These are phyloP conservation scores for Pollicipes pollicipes DNA, from an alignment of 1,140 invertebrate species.

Conservation along the genomic window DNA sequence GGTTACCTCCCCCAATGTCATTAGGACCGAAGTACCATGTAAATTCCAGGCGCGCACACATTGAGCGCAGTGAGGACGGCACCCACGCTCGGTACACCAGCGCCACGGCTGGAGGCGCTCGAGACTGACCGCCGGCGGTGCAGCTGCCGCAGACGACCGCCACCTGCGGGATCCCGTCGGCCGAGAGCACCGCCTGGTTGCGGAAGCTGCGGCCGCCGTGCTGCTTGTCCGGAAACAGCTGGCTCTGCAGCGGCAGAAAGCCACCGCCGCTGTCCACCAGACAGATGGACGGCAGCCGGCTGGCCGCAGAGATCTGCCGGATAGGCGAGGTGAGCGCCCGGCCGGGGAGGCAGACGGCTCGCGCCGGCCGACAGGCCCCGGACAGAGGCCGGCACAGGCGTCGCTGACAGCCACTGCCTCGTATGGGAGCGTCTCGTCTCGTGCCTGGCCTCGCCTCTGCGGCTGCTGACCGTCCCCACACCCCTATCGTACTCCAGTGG, in stretches of 20 bases:
- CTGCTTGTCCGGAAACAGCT: constrained; percentile 23
- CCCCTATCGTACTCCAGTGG: too few relatives aligned
- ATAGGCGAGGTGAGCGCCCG: constrained; percentile 24
- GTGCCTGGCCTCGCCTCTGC: too few relatives aligned
- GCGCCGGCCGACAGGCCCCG: constrained; percentile 4
- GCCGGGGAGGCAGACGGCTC: constrained; percentile 19
- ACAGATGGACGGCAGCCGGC: constrained; percentile 25
- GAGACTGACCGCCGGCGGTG: constrained; percentile 31
- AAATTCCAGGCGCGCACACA: too few relatives aligned
- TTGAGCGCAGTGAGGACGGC: too few relatives aligned
- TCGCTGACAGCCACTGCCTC: too few relatives aligned
- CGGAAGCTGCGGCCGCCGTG: constrained; percentile 22
- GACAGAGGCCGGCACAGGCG: neutral
- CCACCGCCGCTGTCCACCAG: constrained; percentile 24
- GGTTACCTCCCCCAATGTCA: too few relatives aligned
- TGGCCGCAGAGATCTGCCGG: constrained; percentile 29
- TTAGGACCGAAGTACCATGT: too few relatives aligned
- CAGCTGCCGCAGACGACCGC: constrained; percentile 33
- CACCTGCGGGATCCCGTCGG: constrained; percentile 18
- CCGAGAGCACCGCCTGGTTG: constrained; percentile 17
- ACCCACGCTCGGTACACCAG: too few relatives aligned
- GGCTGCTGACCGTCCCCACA: too few relatives aligned
- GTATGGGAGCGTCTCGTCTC: too few relatives aligned
- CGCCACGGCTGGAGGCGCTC: too few relatives aligned
- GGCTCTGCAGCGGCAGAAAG: constrained; percentile 23